phyloP scores from a whole-genome alignment of 2,888 invertebrate genomes.

The Acleris emargana region DNA sequence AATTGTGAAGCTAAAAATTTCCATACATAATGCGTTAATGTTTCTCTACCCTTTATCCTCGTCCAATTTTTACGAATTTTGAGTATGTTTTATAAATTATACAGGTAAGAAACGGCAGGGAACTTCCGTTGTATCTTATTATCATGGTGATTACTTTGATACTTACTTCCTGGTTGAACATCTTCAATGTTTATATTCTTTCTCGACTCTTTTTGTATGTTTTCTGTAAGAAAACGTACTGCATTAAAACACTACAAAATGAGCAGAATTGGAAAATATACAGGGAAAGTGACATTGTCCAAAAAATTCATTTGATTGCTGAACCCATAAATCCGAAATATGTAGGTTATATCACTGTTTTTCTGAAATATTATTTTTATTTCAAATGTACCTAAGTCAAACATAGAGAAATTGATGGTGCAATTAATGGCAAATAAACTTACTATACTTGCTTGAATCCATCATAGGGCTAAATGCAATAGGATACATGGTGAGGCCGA shows the following conservation, averaged over 20 bases:
- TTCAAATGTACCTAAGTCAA: too few species aligned
- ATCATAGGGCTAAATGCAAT: slow-evolving; percentile 85
- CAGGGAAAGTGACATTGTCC: background rate
- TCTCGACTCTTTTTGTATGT: slow-evolving; percentile 78
- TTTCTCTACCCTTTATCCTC: too few species aligned
- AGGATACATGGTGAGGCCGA: slow-evolving; percentile 83
- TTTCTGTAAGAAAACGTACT: slow-evolving; percentile 65
- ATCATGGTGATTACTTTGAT: background rate
- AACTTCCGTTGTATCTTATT: too few species aligned
- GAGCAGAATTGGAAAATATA: background rate
- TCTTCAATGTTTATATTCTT: slow-evolving; percentile 82
- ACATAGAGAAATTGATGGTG: too few species aligned
- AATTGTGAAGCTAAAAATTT: too few species aligned
- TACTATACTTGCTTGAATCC: slow-evolving; percentile 86
- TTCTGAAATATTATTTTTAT: too few species aligned
- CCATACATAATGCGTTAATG: too few species aligned
- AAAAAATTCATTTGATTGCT: background rate
- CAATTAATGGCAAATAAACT: slow-evolving; percentile 48
- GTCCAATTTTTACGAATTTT: too few species aligned
- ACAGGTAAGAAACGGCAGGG: too few species aligned
- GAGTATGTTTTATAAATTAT: too few species aligned
- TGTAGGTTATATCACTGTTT: slow-evolving; percentile 26
- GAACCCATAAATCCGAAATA: too few species aligned
- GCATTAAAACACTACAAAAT: background rate
- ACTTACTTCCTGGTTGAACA: slow-evolving; percentile 85